Conservation (phyloP, 2,888 invertebrate genomes). For the Volucella zonaria region DNA sequence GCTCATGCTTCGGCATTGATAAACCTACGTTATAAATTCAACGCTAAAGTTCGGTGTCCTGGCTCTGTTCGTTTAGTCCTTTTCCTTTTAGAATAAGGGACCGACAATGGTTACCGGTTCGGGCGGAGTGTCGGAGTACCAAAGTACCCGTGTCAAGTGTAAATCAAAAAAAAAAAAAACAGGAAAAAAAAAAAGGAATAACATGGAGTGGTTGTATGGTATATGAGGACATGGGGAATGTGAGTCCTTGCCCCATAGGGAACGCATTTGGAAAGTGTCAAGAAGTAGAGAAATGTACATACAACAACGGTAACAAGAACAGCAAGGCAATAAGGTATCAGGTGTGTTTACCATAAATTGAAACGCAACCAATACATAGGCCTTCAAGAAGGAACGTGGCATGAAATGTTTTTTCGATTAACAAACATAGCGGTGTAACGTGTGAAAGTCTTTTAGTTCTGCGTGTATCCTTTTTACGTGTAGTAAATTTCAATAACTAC, state of each 20-base stretch:
- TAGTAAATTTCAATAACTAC: conserved; percentile 26
- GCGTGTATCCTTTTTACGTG: conserved; percentile 9
- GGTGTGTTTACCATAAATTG: conserved; percentile 51
- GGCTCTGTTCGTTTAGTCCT: conserved; percentile 18
- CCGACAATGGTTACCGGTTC: conserved; percentile 36
- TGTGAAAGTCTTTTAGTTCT: not conserved
- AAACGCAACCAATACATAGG: conserved; percentile 2
- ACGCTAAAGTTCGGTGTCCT: conserved; percentile 51
- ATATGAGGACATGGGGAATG: not conserved
- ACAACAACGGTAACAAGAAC: conserved; percentile 14
- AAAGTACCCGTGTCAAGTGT: conserved; percentile 40
- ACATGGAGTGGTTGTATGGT: not conserved
- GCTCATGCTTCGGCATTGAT: conserved; percentile 59
- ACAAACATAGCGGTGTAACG: conserved; percentile 5
- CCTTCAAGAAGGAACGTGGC: not conserved
- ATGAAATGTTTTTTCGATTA: conserved; percentile 47
- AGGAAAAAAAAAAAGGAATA: conserved; percentile 2
- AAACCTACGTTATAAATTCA: conserved; percentile 66
- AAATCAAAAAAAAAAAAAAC: conserved; percentile 39
- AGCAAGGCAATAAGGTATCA: conserved; percentile 24
- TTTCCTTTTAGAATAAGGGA: conserved; percentile 31
- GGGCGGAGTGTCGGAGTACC: not conserved
- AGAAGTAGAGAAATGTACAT: conserved; percentile 33
- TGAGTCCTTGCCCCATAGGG: not conserved
- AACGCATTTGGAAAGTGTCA: conserved; percentile 44